phyloP scores from a whole-genome alignment of 2,113 vertebrate species.

The Artemisiospiza belli region DNA sequence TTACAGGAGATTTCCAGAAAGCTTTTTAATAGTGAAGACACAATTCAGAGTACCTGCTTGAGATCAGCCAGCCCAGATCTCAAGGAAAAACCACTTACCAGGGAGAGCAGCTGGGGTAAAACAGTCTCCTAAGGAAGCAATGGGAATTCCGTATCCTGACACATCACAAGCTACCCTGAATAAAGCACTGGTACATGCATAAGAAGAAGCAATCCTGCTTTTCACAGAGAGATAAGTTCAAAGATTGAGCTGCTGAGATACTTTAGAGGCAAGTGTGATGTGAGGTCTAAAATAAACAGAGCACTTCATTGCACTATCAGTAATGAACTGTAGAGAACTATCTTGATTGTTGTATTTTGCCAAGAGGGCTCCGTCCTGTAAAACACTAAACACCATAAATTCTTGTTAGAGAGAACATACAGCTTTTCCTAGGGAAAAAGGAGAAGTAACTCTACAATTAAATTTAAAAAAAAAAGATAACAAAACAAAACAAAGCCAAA shows the following conservation, averaged over 20 bases:
- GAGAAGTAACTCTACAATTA: neutral
- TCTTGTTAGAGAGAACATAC: neutral
- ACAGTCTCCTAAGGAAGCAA: neutral
- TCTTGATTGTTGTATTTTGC: neutral
- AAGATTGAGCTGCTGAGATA: neutral
- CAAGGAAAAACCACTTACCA: neutral
- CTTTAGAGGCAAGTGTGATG: neutral
- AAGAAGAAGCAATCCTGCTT: neutral
- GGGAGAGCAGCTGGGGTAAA: neutral
- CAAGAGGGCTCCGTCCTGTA: neutral
- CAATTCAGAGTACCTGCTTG: neutral
- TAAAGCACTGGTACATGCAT: neutral
- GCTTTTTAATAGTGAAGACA: neutral
- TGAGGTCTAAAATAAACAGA: conserved; percentile 42
- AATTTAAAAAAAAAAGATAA: neutral
- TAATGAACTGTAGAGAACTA: neutral
- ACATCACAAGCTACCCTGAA: neutral
- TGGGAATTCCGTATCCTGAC: neutral
- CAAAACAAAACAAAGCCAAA: neutral
- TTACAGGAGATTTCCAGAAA: neutral
- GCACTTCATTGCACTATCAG: neutral
- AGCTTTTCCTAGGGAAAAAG: neutral
- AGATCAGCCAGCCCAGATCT: neutral
- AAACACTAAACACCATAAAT: neutral
- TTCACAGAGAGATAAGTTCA: conserved; percentile 13